Evolutionary conservation across 2,113 vertebrate genomes (phyloP).

Genomic region (Dipodomys stephensi): DNA sequence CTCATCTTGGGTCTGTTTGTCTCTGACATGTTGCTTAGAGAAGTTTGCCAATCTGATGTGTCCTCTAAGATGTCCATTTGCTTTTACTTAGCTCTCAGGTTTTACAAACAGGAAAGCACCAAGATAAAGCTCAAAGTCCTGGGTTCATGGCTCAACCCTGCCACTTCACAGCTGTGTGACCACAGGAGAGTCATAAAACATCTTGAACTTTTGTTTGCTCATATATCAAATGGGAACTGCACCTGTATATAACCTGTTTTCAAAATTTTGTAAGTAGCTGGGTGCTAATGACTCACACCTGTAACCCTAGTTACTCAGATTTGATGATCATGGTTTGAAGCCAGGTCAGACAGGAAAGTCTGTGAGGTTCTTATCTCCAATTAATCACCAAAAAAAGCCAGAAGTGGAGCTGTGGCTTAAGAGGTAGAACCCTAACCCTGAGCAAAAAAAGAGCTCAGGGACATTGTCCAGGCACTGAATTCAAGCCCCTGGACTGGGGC

Average conservation of each 20-base stretch:
- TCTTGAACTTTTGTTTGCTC: not conserved
- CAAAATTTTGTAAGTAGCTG: not conserved
- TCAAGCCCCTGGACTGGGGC: too few species aligned
- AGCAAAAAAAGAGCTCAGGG: too few species aligned
- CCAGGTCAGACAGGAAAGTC: too few species aligned
- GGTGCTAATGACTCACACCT: too few species aligned
- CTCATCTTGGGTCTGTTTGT: not conserved
- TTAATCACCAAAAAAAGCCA: too few species aligned
- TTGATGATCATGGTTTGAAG: too few species aligned
- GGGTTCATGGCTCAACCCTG: not conserved
- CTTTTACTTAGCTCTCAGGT: not conserved
- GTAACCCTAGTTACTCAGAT: too few species aligned
- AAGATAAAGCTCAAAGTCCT: not conserved
- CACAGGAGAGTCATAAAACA: not conserved
- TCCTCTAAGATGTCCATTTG: not conserved
- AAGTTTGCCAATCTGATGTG: not conserved
- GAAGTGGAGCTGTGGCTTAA: too few species aligned
- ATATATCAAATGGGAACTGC: not conserved
- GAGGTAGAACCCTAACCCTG: too few species aligned
- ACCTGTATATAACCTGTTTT: not conserved
- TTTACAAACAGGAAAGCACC: not conserved
- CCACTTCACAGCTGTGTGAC: not conserved
- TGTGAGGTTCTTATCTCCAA: too few species aligned
- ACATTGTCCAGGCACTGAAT: too few species aligned
- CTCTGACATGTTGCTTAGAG: not conserved